phyloP scores from a whole-genome alignment of 1,140 invertebrate species.

The Copidosoma floridanum region DNA sequence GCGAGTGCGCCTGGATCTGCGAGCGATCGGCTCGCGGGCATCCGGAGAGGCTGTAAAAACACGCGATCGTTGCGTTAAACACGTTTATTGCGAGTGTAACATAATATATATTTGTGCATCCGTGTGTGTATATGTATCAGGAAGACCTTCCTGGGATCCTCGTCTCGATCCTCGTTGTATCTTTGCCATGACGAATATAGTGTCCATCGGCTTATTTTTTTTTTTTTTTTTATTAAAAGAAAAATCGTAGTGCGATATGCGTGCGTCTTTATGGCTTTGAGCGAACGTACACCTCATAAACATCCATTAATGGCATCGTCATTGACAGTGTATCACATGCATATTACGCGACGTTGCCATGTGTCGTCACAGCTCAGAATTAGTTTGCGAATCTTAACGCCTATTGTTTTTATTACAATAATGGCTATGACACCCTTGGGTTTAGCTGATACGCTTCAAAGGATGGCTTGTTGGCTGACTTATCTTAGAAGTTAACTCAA shows the following conservation, averaged over 20 bases:
- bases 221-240: not conserved
- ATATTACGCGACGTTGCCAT: constrained; percentile 42
- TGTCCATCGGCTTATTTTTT: not conserved
- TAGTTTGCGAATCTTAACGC: too few species aligned
- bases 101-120: too few species aligned
- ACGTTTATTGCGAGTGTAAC: too few species aligned
- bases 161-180: too few species aligned
- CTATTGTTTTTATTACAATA: too few species aligned
- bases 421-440: too few species aligned
- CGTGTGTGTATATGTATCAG: too few species aligned
- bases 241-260: constrained; percentile 15
- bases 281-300: constrained; percentile 44
- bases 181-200: not conserved
- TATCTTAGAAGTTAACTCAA: too few species aligned
- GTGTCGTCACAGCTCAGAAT: constrained; percentile 11
- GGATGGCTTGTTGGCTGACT: too few species aligned
- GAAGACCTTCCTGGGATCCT: too few species aligned
- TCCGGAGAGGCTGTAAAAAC: constrained; percentile 65
- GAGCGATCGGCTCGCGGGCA: constrained; percentile 75
- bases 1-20: constrained; percentile 73
- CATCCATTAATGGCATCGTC: constrained; percentile 38
- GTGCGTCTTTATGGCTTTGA: constrained; percentile 32
- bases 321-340: constrained; percentile 42
- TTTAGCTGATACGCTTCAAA: too few species aligned
- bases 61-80: too few species aligned